Percentiles rank a stretch among this genome's conserved stretches.
Conservation (phyloP, 2,797 vertebrate genomes). For the Anguilla anguilla region DNA sequence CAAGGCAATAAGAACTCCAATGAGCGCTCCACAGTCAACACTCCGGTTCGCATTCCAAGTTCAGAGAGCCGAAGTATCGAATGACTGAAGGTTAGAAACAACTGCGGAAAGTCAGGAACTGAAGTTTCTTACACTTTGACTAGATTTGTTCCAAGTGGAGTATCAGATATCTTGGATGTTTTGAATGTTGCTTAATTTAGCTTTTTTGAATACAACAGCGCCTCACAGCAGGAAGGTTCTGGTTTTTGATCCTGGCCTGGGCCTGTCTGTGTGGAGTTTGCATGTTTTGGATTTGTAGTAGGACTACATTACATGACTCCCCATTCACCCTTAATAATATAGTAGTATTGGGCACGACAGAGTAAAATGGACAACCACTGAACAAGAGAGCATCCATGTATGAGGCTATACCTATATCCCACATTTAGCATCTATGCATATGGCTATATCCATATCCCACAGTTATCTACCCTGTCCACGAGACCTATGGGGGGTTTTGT, state of each 20-base stretch:
- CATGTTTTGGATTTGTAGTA: neutral
- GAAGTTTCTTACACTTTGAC: neutral
- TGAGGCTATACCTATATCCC: neutral
- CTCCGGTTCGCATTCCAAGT: neutral
- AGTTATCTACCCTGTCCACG: neutral
- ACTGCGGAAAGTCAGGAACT: neutral
- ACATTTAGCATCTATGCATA: neutral
- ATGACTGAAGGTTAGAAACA: neutral
- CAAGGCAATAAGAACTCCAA: neutral
- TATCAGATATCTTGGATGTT: neutral
- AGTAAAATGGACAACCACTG: neutral
- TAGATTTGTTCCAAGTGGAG: neutral
- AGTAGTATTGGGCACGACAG: neutral
- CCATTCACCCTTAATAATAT: neutral
- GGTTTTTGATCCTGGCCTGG: too few relatives aligned
- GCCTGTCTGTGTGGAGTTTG: too few relatives aligned
- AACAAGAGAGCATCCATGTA: neutral
- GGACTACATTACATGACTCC: too few relatives aligned
- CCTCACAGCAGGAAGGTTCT: too few relatives aligned
- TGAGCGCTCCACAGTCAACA: neutral
- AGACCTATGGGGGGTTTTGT: neutral
- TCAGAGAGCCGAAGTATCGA: neutral
- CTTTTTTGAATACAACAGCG: neutral
- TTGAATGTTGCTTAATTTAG: neutral
- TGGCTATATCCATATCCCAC: neutral